Conservation (phyloP, 2,888 invertebrate genomes). For the Seladonia tumulorum region DNA sequence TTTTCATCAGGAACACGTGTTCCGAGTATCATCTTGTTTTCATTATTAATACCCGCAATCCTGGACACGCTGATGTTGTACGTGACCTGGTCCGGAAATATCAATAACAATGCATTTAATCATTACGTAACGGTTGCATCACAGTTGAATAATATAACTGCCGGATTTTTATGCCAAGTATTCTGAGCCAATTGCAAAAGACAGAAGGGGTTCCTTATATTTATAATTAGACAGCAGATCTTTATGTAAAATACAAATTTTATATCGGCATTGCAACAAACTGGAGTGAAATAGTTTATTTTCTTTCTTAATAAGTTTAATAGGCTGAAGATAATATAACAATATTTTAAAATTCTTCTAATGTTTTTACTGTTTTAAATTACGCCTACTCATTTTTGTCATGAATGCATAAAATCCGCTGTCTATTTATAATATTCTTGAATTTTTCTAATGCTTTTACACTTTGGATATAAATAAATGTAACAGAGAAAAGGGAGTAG, state of each 20-base stretch:
- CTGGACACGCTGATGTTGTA: not conserved
- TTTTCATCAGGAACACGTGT: conserved; percentile 40
- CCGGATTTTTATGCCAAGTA: not conserved
- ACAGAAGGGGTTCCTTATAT: not conserved
- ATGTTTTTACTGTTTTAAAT: no score
- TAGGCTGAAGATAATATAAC: no score
- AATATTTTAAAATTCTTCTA: no score
- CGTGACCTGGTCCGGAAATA: not conserved
- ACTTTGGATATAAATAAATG: not conserved
- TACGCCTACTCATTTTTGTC: no score
- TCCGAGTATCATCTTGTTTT: conserved; percentile 25
- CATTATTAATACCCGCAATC: conserved; percentile 30
- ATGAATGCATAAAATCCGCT: no score
- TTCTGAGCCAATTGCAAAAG: not conserved
- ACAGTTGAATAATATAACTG: not conserved
- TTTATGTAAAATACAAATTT: no score
- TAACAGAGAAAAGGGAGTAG: not conserved
- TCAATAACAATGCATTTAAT: not conserved
- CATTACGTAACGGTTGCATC: not conserved
- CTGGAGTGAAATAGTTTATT: no score
- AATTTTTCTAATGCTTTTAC: no score
- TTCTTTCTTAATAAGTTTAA: no score
- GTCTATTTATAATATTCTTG: no score
- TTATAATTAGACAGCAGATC: no score
- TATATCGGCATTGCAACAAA: no score